These are phyloP conservation scores for Uromys caudimaculatus DNA, from an alignment of 2,797 vertebrate genomes.

Conservation along the genomic window DNA sequence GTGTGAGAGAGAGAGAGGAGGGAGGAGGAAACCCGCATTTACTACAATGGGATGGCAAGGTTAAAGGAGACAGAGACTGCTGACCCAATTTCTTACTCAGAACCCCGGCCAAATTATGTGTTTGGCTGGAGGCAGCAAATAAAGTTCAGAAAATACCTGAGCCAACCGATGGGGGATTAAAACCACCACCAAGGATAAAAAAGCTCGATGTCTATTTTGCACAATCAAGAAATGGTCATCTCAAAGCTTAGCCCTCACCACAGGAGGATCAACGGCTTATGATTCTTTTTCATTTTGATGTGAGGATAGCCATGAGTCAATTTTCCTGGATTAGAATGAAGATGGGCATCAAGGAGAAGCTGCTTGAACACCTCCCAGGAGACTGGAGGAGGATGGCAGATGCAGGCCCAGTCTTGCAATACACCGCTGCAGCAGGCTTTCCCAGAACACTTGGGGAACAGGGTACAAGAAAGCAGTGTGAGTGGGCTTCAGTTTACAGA, in stretches of 20 bases:
- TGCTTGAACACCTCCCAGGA: not conserved
- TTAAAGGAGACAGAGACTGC: not conserved
- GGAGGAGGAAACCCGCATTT: not conserved
- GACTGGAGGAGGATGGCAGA: not conserved
- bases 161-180: not conserved
- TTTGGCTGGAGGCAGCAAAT: not conserved
- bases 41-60: not conserved
- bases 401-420: not conserved
- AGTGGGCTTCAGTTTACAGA: too few species aligned
- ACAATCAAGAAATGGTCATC: slow-evolving; percentile 11
- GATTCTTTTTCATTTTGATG: slow-evolving; percentile 6
- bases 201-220: not conserved
- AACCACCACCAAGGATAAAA: not conserved
- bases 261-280: not conserved
- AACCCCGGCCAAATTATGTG: not conserved
- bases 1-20: not conserved
- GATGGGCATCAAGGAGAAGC: not conserved
- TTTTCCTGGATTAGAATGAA: not conserved
- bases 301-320: not conserved
- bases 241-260: not conserved
- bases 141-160: slow-evolving; percentile 22
- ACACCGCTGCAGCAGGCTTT: not conserved
- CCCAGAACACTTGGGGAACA: not conserved
- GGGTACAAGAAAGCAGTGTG: too few species aligned
- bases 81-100: not conserved